Conservation (phyloP, 2,113 vertebrate species). For the Calonectris borealis region DNA sequence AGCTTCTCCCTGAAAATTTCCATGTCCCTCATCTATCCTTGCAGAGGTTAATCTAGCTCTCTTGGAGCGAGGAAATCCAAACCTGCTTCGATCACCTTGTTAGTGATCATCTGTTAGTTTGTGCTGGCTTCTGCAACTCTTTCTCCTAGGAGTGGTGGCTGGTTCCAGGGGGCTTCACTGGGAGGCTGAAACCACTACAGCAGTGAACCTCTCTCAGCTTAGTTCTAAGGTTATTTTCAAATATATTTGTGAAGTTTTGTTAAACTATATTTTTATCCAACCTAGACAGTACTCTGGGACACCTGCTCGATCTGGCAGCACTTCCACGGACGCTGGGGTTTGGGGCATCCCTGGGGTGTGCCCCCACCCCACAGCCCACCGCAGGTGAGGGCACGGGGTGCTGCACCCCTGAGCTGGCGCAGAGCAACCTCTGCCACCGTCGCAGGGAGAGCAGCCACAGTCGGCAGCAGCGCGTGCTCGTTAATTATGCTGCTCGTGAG, state of each 20-base stretch:
- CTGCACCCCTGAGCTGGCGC: not conserved
- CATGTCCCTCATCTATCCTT: not conserved
- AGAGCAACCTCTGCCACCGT: not conserved
- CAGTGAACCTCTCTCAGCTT: not conserved
- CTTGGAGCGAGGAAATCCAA: not conserved
- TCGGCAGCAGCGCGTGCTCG: accelerated
- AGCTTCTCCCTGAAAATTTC: not conserved
- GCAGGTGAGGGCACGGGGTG: not conserved
- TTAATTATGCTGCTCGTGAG: not conserved
- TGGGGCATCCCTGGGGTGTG: not conserved
- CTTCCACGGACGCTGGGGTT: not conserved
- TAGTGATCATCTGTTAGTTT: no score
- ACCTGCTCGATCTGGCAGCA: not conserved
- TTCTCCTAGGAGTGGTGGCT: not conserved
- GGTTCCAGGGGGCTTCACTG: not conserved
- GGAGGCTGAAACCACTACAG: not conserved
- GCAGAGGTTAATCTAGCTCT: not conserved
- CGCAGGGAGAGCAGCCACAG: accelerated
- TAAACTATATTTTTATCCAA: not conserved
- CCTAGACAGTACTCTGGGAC: not conserved
- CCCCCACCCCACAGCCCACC: not conserved
- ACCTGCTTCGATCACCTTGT: not conserved
- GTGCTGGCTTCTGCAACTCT: not conserved
- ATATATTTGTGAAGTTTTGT: not conserved
- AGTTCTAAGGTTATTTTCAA: not conserved